phyloP scores from a whole-genome alignment of 2,888 invertebrate genomes.

The Ctena decussata region DNA sequence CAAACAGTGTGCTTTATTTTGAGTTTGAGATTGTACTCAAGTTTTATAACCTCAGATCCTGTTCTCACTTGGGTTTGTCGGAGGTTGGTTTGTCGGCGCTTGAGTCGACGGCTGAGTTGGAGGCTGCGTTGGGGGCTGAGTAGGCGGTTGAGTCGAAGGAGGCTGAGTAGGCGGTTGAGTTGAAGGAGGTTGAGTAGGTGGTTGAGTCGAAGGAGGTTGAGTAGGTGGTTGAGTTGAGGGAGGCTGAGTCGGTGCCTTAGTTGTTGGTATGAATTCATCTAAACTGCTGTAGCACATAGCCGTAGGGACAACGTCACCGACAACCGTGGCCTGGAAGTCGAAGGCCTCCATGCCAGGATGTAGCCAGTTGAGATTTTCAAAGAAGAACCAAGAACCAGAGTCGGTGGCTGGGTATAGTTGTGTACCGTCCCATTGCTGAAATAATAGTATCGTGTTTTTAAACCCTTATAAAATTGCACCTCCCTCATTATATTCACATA shows the following conservation, averaged over 20 bases:
- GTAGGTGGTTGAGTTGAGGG: too few relatives aligned
- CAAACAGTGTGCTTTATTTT: too few relatives aligned
- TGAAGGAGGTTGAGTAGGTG: too few relatives aligned
- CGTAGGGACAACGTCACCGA: neutral
- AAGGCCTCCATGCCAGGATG: neutral
- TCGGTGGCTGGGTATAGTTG: neutral
- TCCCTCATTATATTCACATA: neutral
- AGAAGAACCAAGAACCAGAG: neutral
- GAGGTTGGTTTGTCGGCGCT: too few relatives aligned
- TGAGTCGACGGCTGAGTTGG: too few relatives aligned
- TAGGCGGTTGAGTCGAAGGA: too few relatives aligned
- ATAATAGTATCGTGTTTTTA: neutral
- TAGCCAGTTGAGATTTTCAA: neutral
- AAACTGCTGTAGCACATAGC: neutral
- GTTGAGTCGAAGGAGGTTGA: too few relatives aligned
- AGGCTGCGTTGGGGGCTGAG: too few relatives aligned
- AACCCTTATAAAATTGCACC: neutral
- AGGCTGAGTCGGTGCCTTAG: neutral
- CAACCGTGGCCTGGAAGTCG: neutral
- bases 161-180: too few relatives aligned
- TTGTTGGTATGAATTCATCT: neutral
- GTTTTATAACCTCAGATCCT: too few relatives aligned
- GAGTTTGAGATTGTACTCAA: too few relatives aligned
- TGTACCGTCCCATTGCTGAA: neutral
- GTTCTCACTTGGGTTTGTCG: too few relatives aligned